phyloP scores from a whole-genome alignment of 23 tunicate species.

The Botrylloides violaceus region DNA sequence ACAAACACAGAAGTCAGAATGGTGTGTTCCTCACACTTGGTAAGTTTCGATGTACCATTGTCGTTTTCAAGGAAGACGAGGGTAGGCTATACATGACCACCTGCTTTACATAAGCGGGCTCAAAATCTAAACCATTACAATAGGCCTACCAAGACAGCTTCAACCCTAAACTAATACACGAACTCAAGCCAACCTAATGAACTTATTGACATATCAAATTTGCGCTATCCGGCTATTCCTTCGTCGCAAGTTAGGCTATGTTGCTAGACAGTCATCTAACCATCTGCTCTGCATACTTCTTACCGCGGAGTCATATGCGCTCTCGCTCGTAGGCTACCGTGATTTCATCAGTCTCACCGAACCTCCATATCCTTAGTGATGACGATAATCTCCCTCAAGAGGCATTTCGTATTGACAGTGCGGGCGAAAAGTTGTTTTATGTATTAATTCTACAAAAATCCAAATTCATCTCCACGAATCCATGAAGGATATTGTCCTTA shows the following conservation, averaged over 20 bases:
- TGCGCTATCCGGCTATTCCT: too few species aligned
- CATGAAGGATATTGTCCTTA: not conserved
- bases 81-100: too few species aligned
- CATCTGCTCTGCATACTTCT: too few species aligned
- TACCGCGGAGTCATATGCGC: not conserved
- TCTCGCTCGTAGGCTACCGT: not conserved
- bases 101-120: too few species aligned
- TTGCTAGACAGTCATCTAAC: too few species aligned
- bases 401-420: not conserved
- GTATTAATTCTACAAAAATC: not conserved
- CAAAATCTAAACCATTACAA: too few species aligned
- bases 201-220: too few species aligned
- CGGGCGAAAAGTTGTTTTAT: not conserved
- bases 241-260: not conserved
- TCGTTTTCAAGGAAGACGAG: too few species aligned
- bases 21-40: too few species aligned
- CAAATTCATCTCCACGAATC: not conserved
- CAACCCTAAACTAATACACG: not conserved
- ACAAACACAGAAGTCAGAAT: too few species aligned
- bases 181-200: too few species aligned
- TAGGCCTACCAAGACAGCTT: not conserved
- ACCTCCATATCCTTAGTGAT: not conserved
- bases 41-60: too few species aligned
- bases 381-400: conserved; percentile 1
- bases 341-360: not conserved